These are phyloP conservation scores for Camponotus pennsylvanicus DNA, from an alignment of 1,140 invertebrate species.

Conservation along the genomic window DNA sequence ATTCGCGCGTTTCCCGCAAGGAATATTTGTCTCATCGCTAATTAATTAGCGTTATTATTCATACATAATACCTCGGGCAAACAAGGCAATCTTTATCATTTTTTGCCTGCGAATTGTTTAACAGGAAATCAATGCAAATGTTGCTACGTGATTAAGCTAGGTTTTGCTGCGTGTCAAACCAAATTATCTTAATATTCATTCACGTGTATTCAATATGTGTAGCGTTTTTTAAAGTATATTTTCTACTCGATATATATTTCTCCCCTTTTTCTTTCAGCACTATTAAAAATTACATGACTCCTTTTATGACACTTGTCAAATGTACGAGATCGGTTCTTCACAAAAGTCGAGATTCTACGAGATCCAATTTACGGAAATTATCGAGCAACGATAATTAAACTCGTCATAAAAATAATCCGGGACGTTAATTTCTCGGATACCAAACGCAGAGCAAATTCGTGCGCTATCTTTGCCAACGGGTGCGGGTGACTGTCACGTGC, in stretches of 20 bases:
- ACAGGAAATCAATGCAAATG: conserved; percentile 12
- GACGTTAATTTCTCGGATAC: conserved; percentile 13
- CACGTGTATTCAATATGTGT: neutral
- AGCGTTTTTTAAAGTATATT: neutral
- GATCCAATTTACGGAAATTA: conserved; percentile 10
- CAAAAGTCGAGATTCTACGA: neutral
- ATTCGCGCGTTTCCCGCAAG: too few species aligned
- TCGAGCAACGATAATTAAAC: conserved; percentile 19
- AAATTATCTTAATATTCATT: neutral
- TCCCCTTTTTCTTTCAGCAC: too few species aligned
- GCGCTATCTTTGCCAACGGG: neutral
- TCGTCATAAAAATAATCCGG: neutral
- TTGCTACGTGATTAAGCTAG: neutral
- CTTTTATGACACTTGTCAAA: neutral
- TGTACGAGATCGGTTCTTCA: neutral
- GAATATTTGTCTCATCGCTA: neutral
- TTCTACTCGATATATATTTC: conserved; percentile 22
- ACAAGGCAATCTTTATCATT: neutral
- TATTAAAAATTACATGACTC: neutral
- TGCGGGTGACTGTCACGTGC: conserved; percentile 10
- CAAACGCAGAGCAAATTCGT: neutral
- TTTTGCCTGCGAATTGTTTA: neutral
- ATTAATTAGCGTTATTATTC: neutral
- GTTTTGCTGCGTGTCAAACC: neutral
- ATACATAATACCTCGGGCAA: neutral